Conservation (phyloP, 2,797 vertebrate species). For the Danionella dracula region DNA sequence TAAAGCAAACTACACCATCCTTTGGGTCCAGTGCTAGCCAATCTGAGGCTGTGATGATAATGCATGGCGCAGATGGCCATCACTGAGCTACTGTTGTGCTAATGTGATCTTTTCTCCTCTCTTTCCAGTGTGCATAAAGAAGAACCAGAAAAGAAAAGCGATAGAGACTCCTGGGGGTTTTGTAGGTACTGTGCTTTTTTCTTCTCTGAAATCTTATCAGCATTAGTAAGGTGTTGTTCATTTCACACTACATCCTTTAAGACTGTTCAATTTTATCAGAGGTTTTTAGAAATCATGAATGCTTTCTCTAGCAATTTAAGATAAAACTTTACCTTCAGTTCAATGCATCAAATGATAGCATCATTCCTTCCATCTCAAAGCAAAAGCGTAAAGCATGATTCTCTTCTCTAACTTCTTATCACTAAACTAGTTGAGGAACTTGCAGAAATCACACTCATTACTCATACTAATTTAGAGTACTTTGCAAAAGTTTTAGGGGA, state of each 20-base stretch:
- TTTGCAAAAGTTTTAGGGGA: no score
- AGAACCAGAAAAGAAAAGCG: conserved; percentile 1
- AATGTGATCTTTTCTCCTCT: conserved; percentile 22
- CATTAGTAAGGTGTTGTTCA: conserved; percentile 5
- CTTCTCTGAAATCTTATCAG: conserved; percentile 17
- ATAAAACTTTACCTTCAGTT: not conserved
- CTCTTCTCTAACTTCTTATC: no score
- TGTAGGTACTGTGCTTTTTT: conserved; percentile 32
- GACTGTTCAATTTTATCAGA: no score
- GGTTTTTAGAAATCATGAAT: not conserved
- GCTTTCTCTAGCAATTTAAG: not conserved
- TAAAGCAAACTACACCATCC: not conserved
- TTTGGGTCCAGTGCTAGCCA: not conserved
- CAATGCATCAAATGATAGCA: not conserved
- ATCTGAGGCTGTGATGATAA: not conserved
- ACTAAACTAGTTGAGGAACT: no score
- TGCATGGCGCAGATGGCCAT: conserved; percentile 8
- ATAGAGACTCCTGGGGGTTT: not conserved
- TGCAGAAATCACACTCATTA: no score
- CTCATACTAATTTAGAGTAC: no score
- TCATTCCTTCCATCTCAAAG: not conserved
- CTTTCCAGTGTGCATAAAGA: conserved; percentile 17
- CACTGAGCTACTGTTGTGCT: conserved; percentile 2
- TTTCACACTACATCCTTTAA: not conserved
- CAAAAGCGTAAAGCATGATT: not conserved